Conservation (phyloP, 2,888 invertebrate genomes). For the Leptopilina syphax region DNA sequence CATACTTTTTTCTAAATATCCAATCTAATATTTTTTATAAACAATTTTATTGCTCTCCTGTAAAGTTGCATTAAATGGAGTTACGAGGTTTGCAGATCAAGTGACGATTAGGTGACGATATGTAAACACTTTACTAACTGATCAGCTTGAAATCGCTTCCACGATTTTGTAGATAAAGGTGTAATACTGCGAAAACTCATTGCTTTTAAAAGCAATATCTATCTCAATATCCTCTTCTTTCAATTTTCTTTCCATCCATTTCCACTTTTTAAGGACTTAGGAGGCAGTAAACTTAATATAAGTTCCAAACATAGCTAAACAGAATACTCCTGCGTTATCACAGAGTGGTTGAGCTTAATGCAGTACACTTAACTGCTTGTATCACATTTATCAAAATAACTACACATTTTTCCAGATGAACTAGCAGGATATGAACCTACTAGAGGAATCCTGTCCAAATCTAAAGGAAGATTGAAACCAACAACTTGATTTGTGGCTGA, state of each 20-base stretch:
- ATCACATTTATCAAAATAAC: background rate
- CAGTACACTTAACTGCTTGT: background rate
- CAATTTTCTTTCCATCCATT: constrained; percentile 45
- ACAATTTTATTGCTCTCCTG: too few relatives aligned
- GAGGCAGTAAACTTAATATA: constrained; percentile 53
- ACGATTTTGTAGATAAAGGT: background rate
- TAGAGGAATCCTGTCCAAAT: constrained; percentile 14
- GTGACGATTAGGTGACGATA: too few relatives aligned
- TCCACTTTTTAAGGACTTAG: constrained; percentile 49
- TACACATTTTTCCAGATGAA: background rate
- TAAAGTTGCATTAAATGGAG: too few relatives aligned
- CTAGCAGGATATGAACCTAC: background rate
- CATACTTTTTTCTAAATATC: too few relatives aligned
- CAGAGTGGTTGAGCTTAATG: background rate
- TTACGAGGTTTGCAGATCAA: too few relatives aligned
- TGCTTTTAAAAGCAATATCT: constrained; percentile 51
- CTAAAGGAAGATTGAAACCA: constrained; percentile 53
- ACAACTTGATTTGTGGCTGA: constrained; percentile 53
- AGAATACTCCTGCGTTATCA: constrained; percentile 44
- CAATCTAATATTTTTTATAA: too few relatives aligned
- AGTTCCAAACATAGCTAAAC: constrained; percentile 52
- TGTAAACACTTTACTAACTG: background rate
- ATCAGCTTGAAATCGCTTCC: background rate
- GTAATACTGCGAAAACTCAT: constrained; percentile 44
- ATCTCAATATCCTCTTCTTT: constrained; percentile 49